phyloP scores from a whole-genome alignment of 2,113 vertebrate species.

The Crotalus horridus region DNA sequence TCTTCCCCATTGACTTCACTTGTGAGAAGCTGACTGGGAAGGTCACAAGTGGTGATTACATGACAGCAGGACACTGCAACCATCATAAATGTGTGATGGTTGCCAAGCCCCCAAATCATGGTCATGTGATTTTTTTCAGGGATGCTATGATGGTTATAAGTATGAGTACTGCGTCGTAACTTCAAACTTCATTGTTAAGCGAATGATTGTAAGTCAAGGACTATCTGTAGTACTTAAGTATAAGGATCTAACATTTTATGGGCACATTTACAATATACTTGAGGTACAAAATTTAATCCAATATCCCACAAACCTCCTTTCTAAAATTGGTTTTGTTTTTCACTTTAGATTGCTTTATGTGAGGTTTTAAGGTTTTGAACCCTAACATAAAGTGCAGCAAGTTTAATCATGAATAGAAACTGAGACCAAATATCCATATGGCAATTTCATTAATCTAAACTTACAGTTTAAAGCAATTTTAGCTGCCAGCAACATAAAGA shows the following conservation, averaged over 20 bases:
- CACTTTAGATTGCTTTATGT: background rate
- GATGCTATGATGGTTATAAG: background rate
- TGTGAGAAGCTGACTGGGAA: background rate
- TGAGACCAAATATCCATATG: conserved; percentile 32
- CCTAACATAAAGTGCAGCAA: background rate
- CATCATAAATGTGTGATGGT: background rate
- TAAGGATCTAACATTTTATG: background rate
- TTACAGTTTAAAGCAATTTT: conserved; percentile 7
- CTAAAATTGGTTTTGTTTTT: background rate
- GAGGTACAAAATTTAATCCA: background rate
- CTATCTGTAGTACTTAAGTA: background rate
- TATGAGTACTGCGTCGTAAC: background rate
- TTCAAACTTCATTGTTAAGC: background rate
- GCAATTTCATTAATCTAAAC: conserved; percentile 40
- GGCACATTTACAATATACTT: background rate
- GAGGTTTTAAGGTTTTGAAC: background rate
- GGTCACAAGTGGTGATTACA: background rate
- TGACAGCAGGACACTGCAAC: background rate
- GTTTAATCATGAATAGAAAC: conserved; percentile 4
- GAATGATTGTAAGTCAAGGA: background rate
- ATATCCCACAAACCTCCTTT: background rate
- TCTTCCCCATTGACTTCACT: background rate
- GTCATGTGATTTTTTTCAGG: background rate
- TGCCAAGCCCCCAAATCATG: background rate
- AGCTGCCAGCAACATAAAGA: conserved; percentile 38